Evolutionary conservation across 2,113 vertebrate species (phyloP).

Genomic region (Procavia capensis): DNA sequence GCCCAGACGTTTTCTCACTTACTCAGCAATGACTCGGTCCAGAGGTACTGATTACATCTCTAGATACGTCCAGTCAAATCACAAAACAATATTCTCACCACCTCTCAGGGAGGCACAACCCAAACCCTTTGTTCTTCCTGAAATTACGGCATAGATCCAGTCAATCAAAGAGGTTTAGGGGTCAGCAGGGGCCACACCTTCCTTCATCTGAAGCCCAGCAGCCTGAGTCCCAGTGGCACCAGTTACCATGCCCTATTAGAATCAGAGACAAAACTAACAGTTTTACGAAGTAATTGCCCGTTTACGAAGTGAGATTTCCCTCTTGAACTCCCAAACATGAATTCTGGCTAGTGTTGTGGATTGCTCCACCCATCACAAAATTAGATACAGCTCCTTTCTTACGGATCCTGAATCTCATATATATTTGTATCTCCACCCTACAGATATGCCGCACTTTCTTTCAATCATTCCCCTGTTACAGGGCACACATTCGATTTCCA

Average conservation of each 20-base stretch:
- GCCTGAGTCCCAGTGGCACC: neutral
- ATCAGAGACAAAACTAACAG: neutral
- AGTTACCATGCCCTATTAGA: too few relatives aligned
- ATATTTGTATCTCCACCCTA: neutral
- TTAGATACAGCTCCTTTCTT: neutral
- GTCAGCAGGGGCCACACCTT: neutral
- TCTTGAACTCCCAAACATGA: neutral
- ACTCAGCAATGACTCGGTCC: conserved; percentile 35
- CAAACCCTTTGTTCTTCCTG: neutral
- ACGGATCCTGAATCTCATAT: neutral
- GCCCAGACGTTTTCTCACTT: conserved; percentile 43
- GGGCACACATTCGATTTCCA: neutral
- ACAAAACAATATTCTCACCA: neutral
- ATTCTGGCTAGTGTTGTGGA: neutral
- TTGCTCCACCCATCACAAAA: neutral
- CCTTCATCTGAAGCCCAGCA: neutral
- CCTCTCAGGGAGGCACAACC: neutral
- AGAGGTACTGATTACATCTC: conserved; percentile 63
- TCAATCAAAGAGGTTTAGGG: neutral
- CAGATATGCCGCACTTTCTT: neutral
- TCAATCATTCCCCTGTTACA: neutral
- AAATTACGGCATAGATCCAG: neutral
- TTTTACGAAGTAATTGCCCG: too few relatives aligned
- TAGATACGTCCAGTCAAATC: conserved; percentile 32
- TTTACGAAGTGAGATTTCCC: neutral